Conservation (phyloP, 2,888 invertebrate genomes). For the Ctena decussata region DNA sequence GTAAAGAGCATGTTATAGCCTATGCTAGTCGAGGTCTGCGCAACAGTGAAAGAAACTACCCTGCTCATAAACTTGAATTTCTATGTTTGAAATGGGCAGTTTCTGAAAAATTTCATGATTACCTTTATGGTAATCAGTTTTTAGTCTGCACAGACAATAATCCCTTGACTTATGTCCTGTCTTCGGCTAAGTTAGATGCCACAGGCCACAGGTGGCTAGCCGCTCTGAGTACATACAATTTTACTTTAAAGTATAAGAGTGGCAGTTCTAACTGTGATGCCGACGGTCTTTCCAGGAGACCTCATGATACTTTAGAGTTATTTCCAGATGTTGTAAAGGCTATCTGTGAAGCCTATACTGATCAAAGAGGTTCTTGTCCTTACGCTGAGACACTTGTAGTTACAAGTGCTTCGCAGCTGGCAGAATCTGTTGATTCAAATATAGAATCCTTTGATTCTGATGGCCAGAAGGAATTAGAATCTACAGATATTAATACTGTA, state of each 20-base stretch:
- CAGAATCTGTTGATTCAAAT: no score
- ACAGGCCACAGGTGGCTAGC: not conserved
- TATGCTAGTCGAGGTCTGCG: not conserved
- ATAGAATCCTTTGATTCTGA: no score
- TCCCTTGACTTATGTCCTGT: no score
- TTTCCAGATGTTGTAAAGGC: not conserved
- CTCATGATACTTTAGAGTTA: no score
- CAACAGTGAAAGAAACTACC: not conserved
- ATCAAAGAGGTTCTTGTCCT: not conserved
- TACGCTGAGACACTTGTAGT: not conserved
- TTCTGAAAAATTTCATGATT: no score
- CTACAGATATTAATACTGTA: not conserved
- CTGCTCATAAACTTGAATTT: not conserved
- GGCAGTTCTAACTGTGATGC: not conserved
- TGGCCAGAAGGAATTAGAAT: not conserved
- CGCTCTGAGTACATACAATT: not conserved
- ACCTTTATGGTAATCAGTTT: no score
- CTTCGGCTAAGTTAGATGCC: not conserved
- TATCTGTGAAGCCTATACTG: not conserved
- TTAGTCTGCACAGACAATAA: no score
- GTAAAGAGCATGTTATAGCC: not conserved
- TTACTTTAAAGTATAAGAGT: not conserved
- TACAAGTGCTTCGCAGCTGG: not conserved
- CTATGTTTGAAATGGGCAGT: not conserved
- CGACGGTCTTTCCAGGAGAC: not conserved